Conservation (phyloP, 2,888 invertebrate species). For the Coenonympha arcania region DNA sequence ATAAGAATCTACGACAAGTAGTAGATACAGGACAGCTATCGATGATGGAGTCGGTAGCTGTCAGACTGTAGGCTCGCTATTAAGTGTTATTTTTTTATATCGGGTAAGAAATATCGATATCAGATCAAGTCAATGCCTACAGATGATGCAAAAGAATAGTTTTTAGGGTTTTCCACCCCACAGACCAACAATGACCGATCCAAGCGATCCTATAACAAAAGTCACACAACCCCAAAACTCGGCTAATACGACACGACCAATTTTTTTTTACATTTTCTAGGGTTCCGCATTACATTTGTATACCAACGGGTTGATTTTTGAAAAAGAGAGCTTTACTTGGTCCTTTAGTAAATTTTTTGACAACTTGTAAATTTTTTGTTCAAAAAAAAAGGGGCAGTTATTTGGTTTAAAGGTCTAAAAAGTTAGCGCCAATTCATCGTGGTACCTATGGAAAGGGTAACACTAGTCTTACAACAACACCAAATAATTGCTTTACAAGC, state of each 20-base stretch:
- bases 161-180: conserved; percentile 50
- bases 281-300: neutral
- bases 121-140: conserved; percentile 32
- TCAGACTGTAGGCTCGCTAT: neutral
- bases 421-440: no score
- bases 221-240: conserved; percentile 51
- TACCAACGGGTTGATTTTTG: neutral
- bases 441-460: no score
- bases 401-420: no score
- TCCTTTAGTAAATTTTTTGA: no score
- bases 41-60: no score
- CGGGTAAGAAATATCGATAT: conserved; percentile 24
- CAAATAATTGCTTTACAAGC: no score
- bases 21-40: no score
- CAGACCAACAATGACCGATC: conserved; percentile 39
- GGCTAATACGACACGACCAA: conserved; percentile 38
- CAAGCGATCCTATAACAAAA: conserved; percentile 55
- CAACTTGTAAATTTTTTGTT: no score
- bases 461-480: no score
- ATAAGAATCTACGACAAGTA: no score
- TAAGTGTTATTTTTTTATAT: neutral
- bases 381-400: no score
- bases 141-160: conserved; percentile 45
- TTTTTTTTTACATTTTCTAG: conserved; percentile 28
- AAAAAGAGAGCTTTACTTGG: no score